Percentiles rank a stretch among this genome's conserved stretches.
phyloP scores from a whole-genome alignment of 2,113 vertebrate genomes.

The Aphyosemion australe region DNA sequence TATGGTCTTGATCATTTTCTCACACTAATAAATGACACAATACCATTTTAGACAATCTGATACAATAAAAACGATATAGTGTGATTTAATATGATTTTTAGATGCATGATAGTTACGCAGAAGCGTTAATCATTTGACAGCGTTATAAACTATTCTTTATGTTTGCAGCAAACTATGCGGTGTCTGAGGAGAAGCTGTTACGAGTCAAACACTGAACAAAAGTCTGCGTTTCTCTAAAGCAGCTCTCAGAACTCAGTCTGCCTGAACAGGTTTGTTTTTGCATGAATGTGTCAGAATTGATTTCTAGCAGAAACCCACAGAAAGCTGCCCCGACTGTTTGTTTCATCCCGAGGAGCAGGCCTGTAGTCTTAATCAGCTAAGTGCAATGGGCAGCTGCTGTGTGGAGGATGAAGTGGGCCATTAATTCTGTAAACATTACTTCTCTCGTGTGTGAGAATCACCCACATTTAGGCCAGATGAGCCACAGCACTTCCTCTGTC shows the following conservation, averaged over 20 bases:
- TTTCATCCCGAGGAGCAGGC: constrained; percentile 45
- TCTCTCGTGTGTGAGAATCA: constrained; percentile 74
- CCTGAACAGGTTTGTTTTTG: constrained; percentile 47
- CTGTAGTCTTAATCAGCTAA: constrained; percentile 67
- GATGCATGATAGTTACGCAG: no score
- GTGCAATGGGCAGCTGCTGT: constrained; percentile 78
- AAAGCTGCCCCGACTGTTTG: constrained; percentile 12
- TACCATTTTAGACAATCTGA: no score
- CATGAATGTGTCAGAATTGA: constrained; percentile 53
- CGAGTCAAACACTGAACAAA: constrained; percentile 28
- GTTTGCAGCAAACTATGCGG: no score
- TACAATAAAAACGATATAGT: no score
- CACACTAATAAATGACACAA: no score
- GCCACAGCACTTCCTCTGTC: constrained; percentile 47
- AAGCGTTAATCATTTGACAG: no score
- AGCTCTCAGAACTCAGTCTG: constrained; percentile 19
- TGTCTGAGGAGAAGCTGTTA: background rate
- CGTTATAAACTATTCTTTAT: no score
- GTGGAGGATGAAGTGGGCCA: constrained; percentile 60
- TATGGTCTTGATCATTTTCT: no score
- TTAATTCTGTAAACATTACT: constrained; percentile 80
- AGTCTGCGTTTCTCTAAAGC: background rate
- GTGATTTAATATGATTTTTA: no score
- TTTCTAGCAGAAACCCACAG: constrained; percentile 55
- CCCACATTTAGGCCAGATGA: constrained; percentile 73